These are phyloP conservation scores for Phyllostomus hastatus DNA, from an alignment of 2,113 vertebrate genomes.

Conservation along the genomic window DNA sequence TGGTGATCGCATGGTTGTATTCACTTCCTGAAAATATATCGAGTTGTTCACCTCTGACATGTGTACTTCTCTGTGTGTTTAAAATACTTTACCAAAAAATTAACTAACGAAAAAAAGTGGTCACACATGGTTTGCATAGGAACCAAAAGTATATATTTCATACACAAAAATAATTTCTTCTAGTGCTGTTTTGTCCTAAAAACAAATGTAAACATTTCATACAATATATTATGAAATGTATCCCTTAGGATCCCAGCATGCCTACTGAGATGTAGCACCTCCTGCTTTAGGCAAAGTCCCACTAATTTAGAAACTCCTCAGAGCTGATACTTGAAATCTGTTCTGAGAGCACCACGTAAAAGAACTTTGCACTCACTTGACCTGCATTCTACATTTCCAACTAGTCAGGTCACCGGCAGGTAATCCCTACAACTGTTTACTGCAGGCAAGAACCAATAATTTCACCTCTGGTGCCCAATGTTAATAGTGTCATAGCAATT, in stretches of 20 bases:
- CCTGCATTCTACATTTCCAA: background rate
- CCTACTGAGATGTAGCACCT: conserved; percentile 60
- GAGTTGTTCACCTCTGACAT: background rate
- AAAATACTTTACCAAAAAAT: background rate
- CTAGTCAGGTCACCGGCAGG: background rate
- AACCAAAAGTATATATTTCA: background rate
- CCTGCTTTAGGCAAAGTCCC: conserved; percentile 50
- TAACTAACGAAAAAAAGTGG: background rate
- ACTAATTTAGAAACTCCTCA: conserved; percentile 75
- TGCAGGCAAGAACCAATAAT: background rate
- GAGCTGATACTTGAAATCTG: conserved; percentile 74
- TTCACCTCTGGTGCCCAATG: background rate
- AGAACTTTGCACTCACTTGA: conserved; percentile 59
- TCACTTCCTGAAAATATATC: background rate
- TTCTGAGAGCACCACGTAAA: conserved; percentile 29
- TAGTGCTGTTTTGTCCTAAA: conserved; percentile 67
- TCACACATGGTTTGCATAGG: background rate
- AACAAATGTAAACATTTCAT: conserved; percentile 73
- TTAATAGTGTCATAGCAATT: background rate
- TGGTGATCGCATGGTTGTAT: background rate
- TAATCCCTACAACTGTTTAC: background rate
- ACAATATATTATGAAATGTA: conserved; percentile 64
- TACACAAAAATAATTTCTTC: background rate
- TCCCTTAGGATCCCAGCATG: conserved; percentile 71
- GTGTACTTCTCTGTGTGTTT: background rate